A percentile compares a stretch with the other conserved stretches of the same genome.
phyloP scores from a whole-genome alignment of 1,140 invertebrate species.

The Drosophila quadrilineata region DNA sequence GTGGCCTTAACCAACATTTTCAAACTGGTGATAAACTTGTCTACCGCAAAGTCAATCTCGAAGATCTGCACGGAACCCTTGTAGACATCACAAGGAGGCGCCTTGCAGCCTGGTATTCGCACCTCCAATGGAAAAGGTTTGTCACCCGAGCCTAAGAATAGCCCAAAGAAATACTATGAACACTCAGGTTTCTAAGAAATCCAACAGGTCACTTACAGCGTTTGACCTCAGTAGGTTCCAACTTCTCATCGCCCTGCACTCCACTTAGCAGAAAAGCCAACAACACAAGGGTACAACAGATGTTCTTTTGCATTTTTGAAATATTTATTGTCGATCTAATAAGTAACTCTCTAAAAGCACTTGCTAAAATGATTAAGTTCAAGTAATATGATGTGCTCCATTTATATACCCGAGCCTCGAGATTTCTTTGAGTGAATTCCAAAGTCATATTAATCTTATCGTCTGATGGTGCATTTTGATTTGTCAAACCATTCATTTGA shows the following conservation, averaged over 20 bases:
- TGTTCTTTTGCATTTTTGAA: slow-evolving; percentile 37
- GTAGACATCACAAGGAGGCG: slow-evolving; percentile 54
- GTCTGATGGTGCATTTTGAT: slow-evolving; percentile 9
- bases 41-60: slow-evolving; percentile 67
- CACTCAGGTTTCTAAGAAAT: too few relatives aligned
- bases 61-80: slow-evolving; percentile 54
- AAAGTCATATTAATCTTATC: slow-evolving; percentile 45
- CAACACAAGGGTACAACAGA: slow-evolving; percentile 39
- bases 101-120: slow-evolving; percentile 45
- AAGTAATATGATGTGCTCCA: slow-evolving; percentile 19
- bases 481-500: background rate
- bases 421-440: slow-evolving; percentile 24
- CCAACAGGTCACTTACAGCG: slow-evolving; percentile 47
- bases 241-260: slow-evolving; percentile 16
- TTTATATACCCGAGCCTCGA: slow-evolving; percentile 48
- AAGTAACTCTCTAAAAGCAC: slow-evolving; percentile 23
- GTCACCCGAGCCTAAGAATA: slow-evolving; percentile 45
- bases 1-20: slow-evolving; percentile 65
- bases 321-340: too few relatives aligned
- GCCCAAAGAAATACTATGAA: background rate
- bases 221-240: slow-evolving; percentile 52
- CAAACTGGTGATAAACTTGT: slow-evolving; percentile 56
- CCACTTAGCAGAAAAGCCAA: background rate
- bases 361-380: slow-evolving; percentile 2
- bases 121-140: slow-evolving; percentile 71